phyloP scores from a whole-genome alignment of 2,888 invertebrate genomes.

The Odontothrips loti region DNA sequence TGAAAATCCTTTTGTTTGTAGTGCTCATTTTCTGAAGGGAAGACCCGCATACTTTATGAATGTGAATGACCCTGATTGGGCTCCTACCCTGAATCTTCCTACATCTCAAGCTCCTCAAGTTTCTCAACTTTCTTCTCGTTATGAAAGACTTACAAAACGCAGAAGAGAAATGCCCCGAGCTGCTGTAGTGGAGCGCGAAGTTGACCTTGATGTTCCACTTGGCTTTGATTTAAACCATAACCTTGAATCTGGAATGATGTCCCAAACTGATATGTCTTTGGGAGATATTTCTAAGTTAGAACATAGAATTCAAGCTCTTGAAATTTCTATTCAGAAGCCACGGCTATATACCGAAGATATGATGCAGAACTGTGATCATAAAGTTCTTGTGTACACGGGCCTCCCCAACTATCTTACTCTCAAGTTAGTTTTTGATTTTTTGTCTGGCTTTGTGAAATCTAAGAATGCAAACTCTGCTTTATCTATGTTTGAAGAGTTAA shows the following conservation, averaged over 20 bases:
- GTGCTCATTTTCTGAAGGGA: not conserved
- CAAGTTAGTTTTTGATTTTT: not conserved
- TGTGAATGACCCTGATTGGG: not conserved
- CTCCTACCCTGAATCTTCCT: not conserved
- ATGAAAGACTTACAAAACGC: not conserved
- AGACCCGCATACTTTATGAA: not conserved
- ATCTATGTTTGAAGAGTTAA: not conserved
- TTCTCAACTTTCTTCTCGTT: too few species aligned
- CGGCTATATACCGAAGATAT: not conserved
- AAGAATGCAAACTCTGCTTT: not conserved
- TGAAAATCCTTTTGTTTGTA: not conserved
- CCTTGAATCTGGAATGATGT: not conserved
- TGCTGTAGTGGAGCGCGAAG: not conserved
- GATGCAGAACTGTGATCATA: not conserved
- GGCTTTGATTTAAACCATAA: too few species aligned
- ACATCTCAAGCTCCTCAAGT: not conserved
- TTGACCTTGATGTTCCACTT: not conserved
- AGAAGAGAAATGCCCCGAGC: not conserved
- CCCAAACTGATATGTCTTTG: not conserved
- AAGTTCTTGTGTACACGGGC: not conserved
- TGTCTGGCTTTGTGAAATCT: not conserved
- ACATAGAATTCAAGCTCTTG: not conserved
- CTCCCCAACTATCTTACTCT: not conserved
- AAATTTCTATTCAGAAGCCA: not conserved
- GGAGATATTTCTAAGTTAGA: too few species aligned